phyloP scores from a whole-genome alignment of 2,888 invertebrate genomes.

The Emmelina monodactyla region DNA sequence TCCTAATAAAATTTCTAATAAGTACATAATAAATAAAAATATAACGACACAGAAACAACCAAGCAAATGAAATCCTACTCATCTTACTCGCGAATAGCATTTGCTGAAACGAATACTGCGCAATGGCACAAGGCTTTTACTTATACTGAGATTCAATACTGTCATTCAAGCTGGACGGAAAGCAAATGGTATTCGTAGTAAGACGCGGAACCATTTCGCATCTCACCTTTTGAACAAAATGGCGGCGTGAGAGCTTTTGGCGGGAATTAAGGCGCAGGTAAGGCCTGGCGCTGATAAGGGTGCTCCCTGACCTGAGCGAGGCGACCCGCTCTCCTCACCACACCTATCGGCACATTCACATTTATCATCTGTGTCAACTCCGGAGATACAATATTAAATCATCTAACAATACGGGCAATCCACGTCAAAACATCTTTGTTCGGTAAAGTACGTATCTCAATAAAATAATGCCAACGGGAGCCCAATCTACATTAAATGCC shows the following conservation, averaged over 20 bases:
- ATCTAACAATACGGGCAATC: conserved; percentile 27
- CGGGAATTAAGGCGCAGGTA: conserved; percentile 76
- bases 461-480: too few species aligned
- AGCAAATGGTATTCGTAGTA: neutral
- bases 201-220: conserved; percentile 24
- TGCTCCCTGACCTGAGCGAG: conserved; percentile 93
- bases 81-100: conserved; percentile 37
- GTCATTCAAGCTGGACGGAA: neutral
- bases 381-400: conserved; percentile 28
- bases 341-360: conserved; percentile 72
- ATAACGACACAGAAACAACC: conserved; percentile 58
- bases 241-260: conserved; percentile 60
- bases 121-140: conserved; percentile 18
- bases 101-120: conserved; percentile 22
- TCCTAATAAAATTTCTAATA: conserved; percentile 52
- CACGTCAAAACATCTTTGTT: conserved; percentile 14
- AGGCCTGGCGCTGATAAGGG: conserved; percentile 91
- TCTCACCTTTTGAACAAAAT: conserved; percentile 66
- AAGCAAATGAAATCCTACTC: conserved; percentile 41
- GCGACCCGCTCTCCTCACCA: conserved; percentile 86
- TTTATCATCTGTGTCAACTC: conserved; percentile 41
- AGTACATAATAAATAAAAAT: conserved; percentile 55
- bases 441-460: too few species aligned
- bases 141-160: conserved; percentile 1
- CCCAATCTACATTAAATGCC: conserved; percentile 13